Evolutionary conservation across 2,888 invertebrate genomes (phyloP).

Genomic region (Limnephilus auricula): DNA sequence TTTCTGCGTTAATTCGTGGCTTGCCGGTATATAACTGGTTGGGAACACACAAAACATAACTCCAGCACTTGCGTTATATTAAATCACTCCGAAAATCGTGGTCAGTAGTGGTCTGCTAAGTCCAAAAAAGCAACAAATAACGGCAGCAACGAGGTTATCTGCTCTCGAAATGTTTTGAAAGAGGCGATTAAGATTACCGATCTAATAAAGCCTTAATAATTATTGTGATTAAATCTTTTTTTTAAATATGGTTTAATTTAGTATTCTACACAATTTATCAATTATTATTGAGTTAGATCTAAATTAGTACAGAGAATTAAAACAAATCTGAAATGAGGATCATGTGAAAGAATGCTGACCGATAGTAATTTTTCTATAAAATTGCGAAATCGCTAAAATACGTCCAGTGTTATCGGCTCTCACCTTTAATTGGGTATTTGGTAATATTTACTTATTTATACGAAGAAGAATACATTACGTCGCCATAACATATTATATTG

Average conservation of each 20-base stretch:
- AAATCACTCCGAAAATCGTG: slow-evolving; percentile 44
- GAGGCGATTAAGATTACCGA: slow-evolving; percentile 26
- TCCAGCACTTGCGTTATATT: slow-evolving; percentile 36
- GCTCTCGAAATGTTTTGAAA: not conserved
- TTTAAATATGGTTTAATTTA: not conserved
- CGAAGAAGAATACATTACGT: too few relatives aligned
- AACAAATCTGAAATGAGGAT: not conserved
- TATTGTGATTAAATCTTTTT: slow-evolving; percentile 13
- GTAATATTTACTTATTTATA: not conserved
- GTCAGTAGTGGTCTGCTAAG: slow-evolving; percentile 15
- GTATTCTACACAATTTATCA: not conserved
- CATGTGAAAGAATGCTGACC: not conserved
- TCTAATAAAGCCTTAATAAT: slow-evolving; percentile 7
- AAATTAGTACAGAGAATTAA: not conserved
- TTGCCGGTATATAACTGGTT: not conserved
- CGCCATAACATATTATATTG: too few relatives aligned
- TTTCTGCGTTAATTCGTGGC: slow-evolving; percentile 13
- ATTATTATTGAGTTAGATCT: not conserved
- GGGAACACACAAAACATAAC: not conserved
- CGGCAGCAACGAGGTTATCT: slow-evolving; percentile 21
- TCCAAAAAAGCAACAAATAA: slow-evolving; percentile 2
- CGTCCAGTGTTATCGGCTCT: not conserved
- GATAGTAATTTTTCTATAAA: not conserved
- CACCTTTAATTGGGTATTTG: not conserved
- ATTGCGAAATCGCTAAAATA: not conserved